Conservation (phyloP, 2,113 vertebrate genomes). For the Sclerurus mexicanus region DNA sequence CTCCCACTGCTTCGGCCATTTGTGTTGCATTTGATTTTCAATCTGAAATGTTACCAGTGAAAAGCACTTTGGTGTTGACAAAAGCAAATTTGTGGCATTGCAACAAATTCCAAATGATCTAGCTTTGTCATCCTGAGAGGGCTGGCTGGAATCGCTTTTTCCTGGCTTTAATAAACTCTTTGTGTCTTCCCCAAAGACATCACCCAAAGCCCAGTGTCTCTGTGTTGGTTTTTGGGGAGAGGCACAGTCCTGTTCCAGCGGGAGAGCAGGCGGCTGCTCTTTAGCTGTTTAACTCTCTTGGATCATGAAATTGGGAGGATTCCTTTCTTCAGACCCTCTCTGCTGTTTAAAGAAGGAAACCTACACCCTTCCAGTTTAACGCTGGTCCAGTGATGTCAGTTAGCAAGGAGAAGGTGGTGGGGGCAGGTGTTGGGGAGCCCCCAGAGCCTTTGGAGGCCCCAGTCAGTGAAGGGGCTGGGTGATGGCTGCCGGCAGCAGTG, state of each 20-base stretch:
- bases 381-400: fast-evolving
- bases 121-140: neutral
- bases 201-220: neutral
- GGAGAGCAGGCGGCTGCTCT: neutral
- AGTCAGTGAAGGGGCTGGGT: fast-evolving
- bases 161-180: neutral
- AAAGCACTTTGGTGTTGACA: neutral
- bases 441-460: neutral
- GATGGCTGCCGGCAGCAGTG: neutral
- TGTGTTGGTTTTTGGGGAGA: neutral
- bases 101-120: neutral
- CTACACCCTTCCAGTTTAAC: neutral
- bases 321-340: neutral
- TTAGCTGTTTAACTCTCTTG: neutral
- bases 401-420: fast-evolving
- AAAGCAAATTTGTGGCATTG: neutral
- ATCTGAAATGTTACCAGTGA: neutral
- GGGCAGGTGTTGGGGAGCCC: neutral
- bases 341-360: neutral
- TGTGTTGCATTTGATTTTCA: neutral
- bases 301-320: neutral
- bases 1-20: neutral
- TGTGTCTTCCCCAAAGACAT: neutral
- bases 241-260: neutral
- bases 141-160: neutral